Evolutionary conservation across 2,888 invertebrate species (phyloP).

Genomic region (Leptura quadrifasciata): DNA sequence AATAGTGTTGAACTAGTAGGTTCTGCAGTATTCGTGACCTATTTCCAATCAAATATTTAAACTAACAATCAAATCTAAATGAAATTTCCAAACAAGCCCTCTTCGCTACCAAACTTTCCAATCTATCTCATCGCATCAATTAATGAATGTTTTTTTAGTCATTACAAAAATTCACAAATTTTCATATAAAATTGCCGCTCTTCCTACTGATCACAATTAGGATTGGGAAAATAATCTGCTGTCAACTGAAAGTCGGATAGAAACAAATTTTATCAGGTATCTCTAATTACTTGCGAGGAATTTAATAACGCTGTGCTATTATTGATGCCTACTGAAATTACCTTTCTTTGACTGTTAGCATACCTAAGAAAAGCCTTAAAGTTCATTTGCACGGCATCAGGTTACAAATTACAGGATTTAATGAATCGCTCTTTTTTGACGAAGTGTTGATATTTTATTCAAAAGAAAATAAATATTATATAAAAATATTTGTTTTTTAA

Average conservation of each 20-base stretch:
- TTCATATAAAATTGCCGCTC: background rate
- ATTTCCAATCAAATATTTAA: constrained; percentile 51
- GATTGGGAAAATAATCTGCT: background rate
- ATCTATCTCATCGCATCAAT: constrained; percentile 5
- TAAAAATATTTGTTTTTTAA: no score
- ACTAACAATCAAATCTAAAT: constrained; percentile 46
- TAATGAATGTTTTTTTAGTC: constrained; percentile 28
- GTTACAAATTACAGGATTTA: background rate
- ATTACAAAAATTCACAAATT: background rate
- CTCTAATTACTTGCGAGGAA: constrained; percentile 14
- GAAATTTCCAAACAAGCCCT: constrained; percentile 34
- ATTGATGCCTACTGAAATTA: background rate
- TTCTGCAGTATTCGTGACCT: constrained; percentile 43
- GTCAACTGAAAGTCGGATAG: background rate
- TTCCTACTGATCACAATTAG: background rate
- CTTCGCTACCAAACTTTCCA: constrained; percentile 5
- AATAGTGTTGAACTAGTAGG: constrained; percentile 24
- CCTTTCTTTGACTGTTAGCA: background rate
- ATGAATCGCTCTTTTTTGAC: background rate
- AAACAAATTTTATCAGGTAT: constrained; percentile 2
- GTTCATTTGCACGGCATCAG: background rate
- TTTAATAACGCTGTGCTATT: constrained; percentile 15
- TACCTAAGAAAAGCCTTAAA: background rate
- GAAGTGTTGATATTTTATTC: background rate
- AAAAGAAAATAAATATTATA: no score